Evolutionary conservation across 2,113 vertebrate species (phyloP).

Genomic region (Mionectes macconnelli): DNA sequence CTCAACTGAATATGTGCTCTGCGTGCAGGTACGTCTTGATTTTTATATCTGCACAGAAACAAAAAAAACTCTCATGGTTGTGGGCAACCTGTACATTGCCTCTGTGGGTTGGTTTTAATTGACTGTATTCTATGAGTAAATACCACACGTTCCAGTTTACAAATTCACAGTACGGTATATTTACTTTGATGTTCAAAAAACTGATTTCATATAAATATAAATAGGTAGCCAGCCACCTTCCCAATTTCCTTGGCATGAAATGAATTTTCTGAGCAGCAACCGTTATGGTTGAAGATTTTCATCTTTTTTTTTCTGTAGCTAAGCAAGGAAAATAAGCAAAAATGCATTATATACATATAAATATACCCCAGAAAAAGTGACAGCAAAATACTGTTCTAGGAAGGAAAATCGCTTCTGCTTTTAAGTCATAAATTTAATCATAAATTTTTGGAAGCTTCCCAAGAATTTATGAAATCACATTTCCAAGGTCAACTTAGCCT

Average conservation of each 20-base stretch:
- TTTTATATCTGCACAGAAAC: background rate
- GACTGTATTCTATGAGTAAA: background rate
- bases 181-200: conserved; percentile 42
- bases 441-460: conserved; percentile 34
- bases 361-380: conserved; percentile 12
- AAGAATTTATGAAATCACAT: conserved; percentile 48
- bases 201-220: conserved; percentile 58
- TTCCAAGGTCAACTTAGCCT: conserved; percentile 42
- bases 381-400: conserved; percentile 50
- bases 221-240: conserved; percentile 24
- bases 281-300: conserved; percentile 22
- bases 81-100: background rate
- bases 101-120: background rate
- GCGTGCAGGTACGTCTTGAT: conserved; percentile 82
- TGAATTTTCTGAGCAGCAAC: conserved; percentile 29
- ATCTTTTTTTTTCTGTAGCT: conserved; percentile 7
- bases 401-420: conserved; percentile 41
- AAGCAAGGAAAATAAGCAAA: conserved; percentile 36
- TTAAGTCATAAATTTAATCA: conserved; percentile 57
- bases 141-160: background rate
- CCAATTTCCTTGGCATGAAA: conserved; percentile 40
- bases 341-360: conserved; percentile 37
- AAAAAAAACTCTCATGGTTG: background rate
- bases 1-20: conserved; percentile 84
- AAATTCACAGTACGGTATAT: background rate